Evolutionary conservation across 2,113 vertebrate genomes (phyloP), one percentile per base, ranked within the genome.

Genomic region (Abramis brama): DNA sequence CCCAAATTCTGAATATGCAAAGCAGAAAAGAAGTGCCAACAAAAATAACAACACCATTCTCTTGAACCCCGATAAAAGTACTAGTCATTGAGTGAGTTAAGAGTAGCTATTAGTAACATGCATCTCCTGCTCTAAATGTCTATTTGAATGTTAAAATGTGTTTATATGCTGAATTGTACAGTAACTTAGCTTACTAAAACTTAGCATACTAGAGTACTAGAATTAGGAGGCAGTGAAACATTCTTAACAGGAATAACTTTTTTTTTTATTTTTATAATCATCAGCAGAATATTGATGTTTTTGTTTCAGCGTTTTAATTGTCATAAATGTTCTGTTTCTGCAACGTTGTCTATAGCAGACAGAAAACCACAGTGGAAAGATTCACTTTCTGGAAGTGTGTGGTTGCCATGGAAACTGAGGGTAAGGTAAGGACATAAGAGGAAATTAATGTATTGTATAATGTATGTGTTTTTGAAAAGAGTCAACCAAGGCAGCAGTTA

Each of bases 341-440:
- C 15, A 57, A 25, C 10, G 33, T 2, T 80, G 4, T 36, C 15
- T 9, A 25, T 50, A 27, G 25, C 6, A 70, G 7, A 39, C 66
- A 9, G 19, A 70, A 5, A 33, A 33, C 4, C 27, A 23, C 50
- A 15, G 27, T 25, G 11, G 6, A 30, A 76, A 76, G 25, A 50
- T 50, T 75, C 25, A 23, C 33, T 52, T 45, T 39, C 6, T 12
- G 6, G 36, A 55, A 15, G 47, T 33, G 45, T 57, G 36, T 23
- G 21, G 45, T 25, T 64, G 83, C 30, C 60, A 88, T 88, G 85
- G 74, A 4, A 79, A 84, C 74, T 43, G 80, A 86, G 45, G 82
- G 62, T 47, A 85, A 87, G 82, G 83, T 87, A 82, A 57, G 74
- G 17, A 30, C 8, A 21, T 30, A 12, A 52, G 4, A 23, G 57